A percentile compares a stretch with the other conserved stretches of the same genome.
Conservation (phyloP, 2,888 invertebrate species). For the Drosophila meridionalis region DNA sequence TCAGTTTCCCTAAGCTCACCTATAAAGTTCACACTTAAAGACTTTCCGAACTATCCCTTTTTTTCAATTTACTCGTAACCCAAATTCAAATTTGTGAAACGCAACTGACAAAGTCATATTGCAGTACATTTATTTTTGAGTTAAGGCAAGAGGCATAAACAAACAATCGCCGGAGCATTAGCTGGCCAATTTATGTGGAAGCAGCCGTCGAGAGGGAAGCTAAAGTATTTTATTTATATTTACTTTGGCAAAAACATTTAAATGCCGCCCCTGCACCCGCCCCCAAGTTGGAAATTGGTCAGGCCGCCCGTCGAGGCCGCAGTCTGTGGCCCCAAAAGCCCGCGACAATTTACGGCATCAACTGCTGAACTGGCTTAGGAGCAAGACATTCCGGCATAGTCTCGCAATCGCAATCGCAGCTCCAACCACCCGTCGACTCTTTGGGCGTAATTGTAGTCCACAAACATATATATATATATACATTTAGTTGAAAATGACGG, state of each 20-base stretch:
- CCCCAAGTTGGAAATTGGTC: constrained; percentile 3
- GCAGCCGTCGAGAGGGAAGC: constrained; percentile 17
- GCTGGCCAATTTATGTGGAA: constrained; percentile 46
- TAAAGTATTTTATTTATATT: constrained; percentile 57
- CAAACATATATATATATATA: constrained; percentile 4
- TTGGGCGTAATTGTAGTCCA: constrained; percentile 50
- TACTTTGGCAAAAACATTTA: constrained; percentile 51
- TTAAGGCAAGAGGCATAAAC: constrained; percentile 48
- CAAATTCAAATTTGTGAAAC: background rate
- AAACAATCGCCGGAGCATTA: constrained; percentile 56
- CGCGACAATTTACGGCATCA: constrained; percentile 60
- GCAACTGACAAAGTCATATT: constrained; percentile 24
- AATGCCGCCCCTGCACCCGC: constrained; percentile 23
- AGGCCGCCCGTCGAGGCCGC: constrained; percentile 25
- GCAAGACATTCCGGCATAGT: constrained; percentile 42
- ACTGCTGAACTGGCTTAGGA: constrained; percentile 52
- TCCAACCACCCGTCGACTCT: constrained; percentile 23
- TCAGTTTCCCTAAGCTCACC: too few relatives aligned
- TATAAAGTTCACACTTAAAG: background rate
- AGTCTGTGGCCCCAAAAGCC: constrained; percentile 47
- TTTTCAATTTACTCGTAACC: background rate
- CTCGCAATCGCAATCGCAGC: constrained; percentile 15
- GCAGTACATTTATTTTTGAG: constrained; percentile 38
- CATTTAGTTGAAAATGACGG: constrained; percentile 25
- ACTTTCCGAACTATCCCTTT: background rate